These are phyloP conservation scores for Endomychus coccineus DNA, from an alignment of 2,888 invertebrate species.

Conservation along the genomic window DNA sequence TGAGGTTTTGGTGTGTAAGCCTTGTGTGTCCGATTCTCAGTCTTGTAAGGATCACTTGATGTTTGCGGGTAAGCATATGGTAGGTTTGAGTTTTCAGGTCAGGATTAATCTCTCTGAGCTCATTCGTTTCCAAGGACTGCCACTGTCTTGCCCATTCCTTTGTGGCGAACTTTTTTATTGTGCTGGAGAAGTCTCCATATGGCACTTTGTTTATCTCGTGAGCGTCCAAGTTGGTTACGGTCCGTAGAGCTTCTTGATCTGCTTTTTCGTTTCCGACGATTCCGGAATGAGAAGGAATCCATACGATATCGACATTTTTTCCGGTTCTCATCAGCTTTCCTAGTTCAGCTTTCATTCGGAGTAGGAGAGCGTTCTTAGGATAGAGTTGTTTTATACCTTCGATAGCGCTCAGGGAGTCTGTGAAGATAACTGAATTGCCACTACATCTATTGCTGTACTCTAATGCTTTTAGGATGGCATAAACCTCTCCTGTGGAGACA, in stretches of 20 bases:
- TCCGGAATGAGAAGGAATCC: slow-evolving; percentile 5
- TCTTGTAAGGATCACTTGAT: slow-evolving; percentile 5
- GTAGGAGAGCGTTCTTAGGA: slow-evolving; percentile 2
- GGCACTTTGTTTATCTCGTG: neutral
- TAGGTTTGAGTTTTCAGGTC: no score
- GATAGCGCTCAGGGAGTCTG: slow-evolving; percentile 8
- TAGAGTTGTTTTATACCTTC: slow-evolving; percentile 5
- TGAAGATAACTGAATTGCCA: slow-evolving; percentile 3
- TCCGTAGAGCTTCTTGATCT: slow-evolving; percentile 4
- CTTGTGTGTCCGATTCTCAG: slow-evolving; percentile 7
- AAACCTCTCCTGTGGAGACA: no score
- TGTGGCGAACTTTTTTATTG: no score
- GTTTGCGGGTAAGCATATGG: neutral
- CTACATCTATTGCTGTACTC: neutral
- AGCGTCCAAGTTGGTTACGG: neutral
- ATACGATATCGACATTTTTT: slow-evolving; percentile 4
- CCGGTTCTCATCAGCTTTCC: slow-evolving; percentile 1
- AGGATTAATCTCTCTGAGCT: no score
- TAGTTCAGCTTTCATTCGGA: slow-evolving; percentile 2
- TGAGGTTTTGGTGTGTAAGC: slow-evolving; percentile 3
- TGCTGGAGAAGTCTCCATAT: slow-evolving; percentile 1
- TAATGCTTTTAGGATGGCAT: slow-evolving; percentile 1
- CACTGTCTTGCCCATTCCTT: no score
- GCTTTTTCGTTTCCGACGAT: slow-evolving; percentile 10
- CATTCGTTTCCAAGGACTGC: no score